Percentiles rank a stretch among this genome's conserved stretches.
Evolutionary conservation across 1,140 invertebrate genomes (phyloP).

Genomic region (Chlorops oryzae): DNA sequence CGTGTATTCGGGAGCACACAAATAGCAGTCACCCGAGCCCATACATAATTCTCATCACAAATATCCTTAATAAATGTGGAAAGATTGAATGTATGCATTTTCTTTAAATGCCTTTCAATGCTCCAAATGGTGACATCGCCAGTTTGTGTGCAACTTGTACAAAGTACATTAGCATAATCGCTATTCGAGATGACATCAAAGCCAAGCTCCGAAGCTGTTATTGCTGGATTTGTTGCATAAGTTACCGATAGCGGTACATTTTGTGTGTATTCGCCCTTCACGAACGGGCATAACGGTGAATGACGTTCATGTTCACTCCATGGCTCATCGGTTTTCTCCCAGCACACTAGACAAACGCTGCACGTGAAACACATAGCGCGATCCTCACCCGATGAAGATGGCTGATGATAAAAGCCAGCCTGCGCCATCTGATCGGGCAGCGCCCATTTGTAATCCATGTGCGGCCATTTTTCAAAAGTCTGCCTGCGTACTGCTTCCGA

Average conservation of each 20-base stretch:
- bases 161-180: conserved; percentile 62
- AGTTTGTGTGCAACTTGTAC: conserved; percentile 54
- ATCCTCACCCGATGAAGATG: conserved; percentile 81
- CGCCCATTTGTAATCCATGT: conserved; percentile 96
- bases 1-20: conserved; percentile 40
- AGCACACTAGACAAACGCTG: conserved; percentile 86
- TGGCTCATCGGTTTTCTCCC: conserved; percentile 93
- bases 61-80: conserved; percentile 36
- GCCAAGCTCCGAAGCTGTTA: conserved; percentile 48
- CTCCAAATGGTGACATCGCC: conserved; percentile 63
- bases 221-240: conserved; percentile 79
- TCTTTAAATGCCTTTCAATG: conserved; percentile 62
- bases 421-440: conserved; percentile 92
- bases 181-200: conserved; percentile 54
- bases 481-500: conserved; percentile 82
- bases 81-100: conserved; percentile 39
- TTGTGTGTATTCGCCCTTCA: conserved; percentile 89
- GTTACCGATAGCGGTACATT: conserved; percentile 89
- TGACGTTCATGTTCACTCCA: conserved; percentile 94
- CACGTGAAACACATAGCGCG: conserved; percentile 93
- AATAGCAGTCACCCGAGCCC: conserved; percentile 37
- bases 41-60: conserved; percentile 36
- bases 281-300: conserved; percentile 86
- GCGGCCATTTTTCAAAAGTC: conserved; percentile 89
- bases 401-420: conserved; percentile 92